Base-by-base conservation (phyloP, 92 coral and sea anemone genomes). In the Parazoanthus atlanticus region DNA sequence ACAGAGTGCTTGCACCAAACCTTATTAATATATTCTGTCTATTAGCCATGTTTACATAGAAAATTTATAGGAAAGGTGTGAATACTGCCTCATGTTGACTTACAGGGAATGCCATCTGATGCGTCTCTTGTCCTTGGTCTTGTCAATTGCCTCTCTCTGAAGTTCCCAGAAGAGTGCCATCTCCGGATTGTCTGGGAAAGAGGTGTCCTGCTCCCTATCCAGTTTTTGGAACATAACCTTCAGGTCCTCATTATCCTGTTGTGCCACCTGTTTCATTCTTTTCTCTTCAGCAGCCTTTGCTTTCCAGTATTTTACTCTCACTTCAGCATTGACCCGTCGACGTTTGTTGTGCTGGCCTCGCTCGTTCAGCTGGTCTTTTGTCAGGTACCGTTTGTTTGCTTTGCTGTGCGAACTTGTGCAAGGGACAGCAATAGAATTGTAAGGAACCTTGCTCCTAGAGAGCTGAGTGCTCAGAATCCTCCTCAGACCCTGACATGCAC, bases 71-170 rank as follows among this genome's bases (percentile, higher is more conserved):
- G 26, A 2, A 65, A 21, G 8, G 25, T 65, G 25, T 21, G 26
- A 25, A 3, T 65, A 21, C 8, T 65, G 25, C 28, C 28, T 25
- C n/a, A 65, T 65, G 25, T 36, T 13, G n/a, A 87, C 89, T 77
- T 87, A 78, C 89, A 76, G 26, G 1, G 89, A 84, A 61, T 87
- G 85, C 89, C 85, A 87, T 58, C 89, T 87, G 58, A 87, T 87
- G 9, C 15, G 38, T 25, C 49, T 52, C 47, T 77, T 87, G 76
- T 78, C 72, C 1, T 40, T 40, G 1, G 88, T 30, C 46, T 77
- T 74, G 80, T 28, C 41, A 34, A 89, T 76, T 3, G 56, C 85
- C 66, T 85, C 88, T 32, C 38, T 89, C 71, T 89, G 92, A 3
- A 78, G 34, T 25, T 75, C 79, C 92, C 92, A 89, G 28, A 89